Conservation (phyloP, 2,113 vertebrate species). For the Cyanocitta stelleri region DNA sequence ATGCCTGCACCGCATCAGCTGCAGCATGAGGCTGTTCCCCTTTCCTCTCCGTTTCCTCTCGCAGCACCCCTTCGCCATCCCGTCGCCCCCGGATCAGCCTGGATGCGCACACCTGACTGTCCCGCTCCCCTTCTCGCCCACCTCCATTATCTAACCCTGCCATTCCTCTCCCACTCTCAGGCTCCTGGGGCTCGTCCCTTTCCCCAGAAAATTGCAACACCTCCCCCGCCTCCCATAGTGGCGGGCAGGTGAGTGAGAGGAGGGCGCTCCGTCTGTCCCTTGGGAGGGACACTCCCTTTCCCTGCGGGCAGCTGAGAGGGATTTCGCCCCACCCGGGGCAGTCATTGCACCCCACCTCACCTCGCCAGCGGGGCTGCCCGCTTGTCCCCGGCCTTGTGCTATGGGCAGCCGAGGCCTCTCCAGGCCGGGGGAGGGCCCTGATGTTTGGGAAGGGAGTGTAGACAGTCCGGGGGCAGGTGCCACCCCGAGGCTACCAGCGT, state of each 20-base stretch:
- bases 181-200: neutral
- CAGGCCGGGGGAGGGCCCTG: neutral
- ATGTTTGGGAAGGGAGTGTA: too few species aligned
- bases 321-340: neutral
- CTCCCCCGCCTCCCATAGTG: neutral
- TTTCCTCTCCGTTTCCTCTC: neutral
- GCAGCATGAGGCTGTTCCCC: neutral
- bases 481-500: too few species aligned
- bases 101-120: neutral
- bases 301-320: neutral
- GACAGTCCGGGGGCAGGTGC: neutral
- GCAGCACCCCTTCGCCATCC: neutral
- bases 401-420: rapidly evolving
- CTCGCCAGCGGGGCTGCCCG: neutral
- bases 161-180: neutral
- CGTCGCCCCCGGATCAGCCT: neutral
- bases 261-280: neutral
- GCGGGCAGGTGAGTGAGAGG: neutral
- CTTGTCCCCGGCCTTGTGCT: neutral
- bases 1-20: neutral
- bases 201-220: conserved; percentile 1
- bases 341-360: rapidly evolving
- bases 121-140: neutral
- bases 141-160: neutral
- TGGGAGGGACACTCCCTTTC: neutral